Evolutionary conservation across 2,113 vertebrate species (phyloP).

Genomic region (Vicugna pacos): DNA sequence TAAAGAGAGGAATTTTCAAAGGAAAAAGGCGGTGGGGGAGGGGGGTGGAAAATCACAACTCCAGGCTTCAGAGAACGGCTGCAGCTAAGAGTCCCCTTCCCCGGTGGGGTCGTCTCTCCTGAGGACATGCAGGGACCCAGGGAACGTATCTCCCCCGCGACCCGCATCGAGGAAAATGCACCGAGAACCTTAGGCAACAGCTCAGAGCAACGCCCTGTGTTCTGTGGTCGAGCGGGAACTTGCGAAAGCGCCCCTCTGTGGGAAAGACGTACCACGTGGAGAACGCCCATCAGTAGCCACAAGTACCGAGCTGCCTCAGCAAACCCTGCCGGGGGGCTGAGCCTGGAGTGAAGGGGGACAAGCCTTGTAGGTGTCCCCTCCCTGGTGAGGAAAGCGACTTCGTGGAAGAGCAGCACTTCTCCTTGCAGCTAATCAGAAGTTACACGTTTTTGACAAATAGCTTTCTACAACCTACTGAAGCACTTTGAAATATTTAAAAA

Average conservation of each 20-base stretch:
- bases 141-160: not conserved
- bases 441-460: not conserved
- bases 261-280: not conserved
- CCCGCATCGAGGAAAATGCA: not conserved
- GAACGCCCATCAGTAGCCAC: not conserved
- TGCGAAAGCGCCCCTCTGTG: not conserved
- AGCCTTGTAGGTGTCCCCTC: not conserved
- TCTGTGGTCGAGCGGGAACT: not conserved
- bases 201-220: not conserved
- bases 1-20: not conserved
- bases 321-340: not conserved
- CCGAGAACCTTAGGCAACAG: not conserved
- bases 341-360: too few species aligned
- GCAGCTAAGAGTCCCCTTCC: not conserved
- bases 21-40: not conserved
- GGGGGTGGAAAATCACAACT: not conserved
- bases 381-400: not conserved
- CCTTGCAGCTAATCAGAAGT: not conserved
- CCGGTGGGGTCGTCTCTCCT: not conserved
- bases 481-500: not conserved
- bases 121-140: not conserved
- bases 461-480: not conserved
- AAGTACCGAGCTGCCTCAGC: not conserved
- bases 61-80: not conserved
- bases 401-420: not conserved